Base-by-base conservation (phyloP, 2,888 invertebrate genomes). In the Esperia sulphurella region DNA sequence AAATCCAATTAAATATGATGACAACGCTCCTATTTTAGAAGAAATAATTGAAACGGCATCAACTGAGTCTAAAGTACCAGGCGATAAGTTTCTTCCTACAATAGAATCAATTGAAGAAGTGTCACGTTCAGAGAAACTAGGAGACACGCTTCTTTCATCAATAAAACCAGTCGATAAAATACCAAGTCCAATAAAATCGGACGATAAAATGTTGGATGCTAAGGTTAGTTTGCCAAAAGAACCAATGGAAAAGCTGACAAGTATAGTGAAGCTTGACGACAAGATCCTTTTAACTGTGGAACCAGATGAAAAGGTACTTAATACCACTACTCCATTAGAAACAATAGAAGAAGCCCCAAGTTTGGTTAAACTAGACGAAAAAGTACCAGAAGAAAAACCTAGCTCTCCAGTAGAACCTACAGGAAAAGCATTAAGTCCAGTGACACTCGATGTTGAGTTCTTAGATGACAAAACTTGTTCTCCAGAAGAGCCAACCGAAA, bases 231-330 rank as follows among this genome's bases (percentile, higher is more conserved):
- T 37, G 14, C 45, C 53, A 1, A 28, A 40, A 0, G 29, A 46
- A 13, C 12, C 12, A 0, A 51, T 54, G 4, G 55, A 60, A 0
- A 62, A 61, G 29, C 41, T 14, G 3, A 42, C 49, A 3, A n/a
- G 12, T 12, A 6, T 12, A 12, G 1, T 37, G 6, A 6, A 59
- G 52, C 28, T 50, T 46, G 10, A 35, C 14, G 28, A 29, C 41
- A 46, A 43, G 46, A 13, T 13, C 10, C 14, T 39, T 14, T 39
- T 21, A 21, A 44, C 14, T 38, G 30, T 0, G 30, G 10, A 30
- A 28, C n/a, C 4, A 3, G 37, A 45, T 0, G 48, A 42, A 0
- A 54, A 52, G 33, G 41, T 10, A 2, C 38, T 29, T n/a, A 12
- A 10, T n/a, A 6, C n/a, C 35, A 6, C 35, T 6, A 35, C 43